Conservation (phyloP, 2,888 invertebrate species). For the Lysandra coridon region DNA sequence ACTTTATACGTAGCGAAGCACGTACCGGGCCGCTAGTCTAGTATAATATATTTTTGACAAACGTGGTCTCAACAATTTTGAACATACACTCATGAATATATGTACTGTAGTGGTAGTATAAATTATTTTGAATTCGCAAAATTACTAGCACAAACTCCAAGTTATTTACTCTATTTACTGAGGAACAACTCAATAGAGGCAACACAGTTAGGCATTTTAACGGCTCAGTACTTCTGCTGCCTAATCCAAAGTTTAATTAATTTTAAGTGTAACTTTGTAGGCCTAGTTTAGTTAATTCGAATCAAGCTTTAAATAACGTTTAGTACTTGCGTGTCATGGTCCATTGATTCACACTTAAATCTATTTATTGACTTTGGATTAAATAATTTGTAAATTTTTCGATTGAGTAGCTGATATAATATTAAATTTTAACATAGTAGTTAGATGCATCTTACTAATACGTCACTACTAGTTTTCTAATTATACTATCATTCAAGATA, state of each 20-base stretch:
- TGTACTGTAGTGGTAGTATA: neutral
- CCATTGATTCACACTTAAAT: too few relatives aligned
- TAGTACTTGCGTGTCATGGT: neutral
- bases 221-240: neutral
- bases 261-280: constrained; percentile 11
- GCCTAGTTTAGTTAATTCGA: neutral
- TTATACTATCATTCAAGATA: too few relatives aligned
- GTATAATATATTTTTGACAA: too few relatives aligned
- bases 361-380: neutral
- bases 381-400: neutral
- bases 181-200: constrained; percentile 5
- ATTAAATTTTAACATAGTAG: too few relatives aligned
- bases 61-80: too few relatives aligned
- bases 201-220: neutral
- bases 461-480: too few relatives aligned
- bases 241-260: constrained; percentile 18
- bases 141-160: neutral
- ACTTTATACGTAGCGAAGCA: too few relatives aligned
- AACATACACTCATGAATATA: too few relatives aligned
- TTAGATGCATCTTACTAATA: too few relatives aligned
- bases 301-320: neutral
- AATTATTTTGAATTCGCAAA: neutral
- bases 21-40: too few relatives aligned
- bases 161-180: neutral
- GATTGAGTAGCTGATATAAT: too few relatives aligned